Evolutionary conservation across 2,888 invertebrate genomes (phyloP), one percentile per base, ranked within the genome.

Genomic region (Folsomia manolachei): DNA sequence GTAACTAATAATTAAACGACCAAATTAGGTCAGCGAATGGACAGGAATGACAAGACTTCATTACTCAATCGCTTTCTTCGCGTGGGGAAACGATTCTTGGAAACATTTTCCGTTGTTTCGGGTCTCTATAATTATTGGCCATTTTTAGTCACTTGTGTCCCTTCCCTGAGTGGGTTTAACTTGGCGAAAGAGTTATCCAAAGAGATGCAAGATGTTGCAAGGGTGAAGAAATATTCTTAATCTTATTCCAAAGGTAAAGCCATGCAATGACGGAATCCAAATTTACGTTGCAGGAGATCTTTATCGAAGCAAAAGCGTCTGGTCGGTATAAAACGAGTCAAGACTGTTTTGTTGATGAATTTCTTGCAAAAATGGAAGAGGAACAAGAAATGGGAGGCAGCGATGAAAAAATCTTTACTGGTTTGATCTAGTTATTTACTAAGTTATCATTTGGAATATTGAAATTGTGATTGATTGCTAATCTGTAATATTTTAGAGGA

Each of bases 351-450:
- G n/a, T 71, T 24, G 71, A 71, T 19, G 65, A 11, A 2, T 71
- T 71, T 61, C 51, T 65, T 24, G 9, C 23, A n/a, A 53, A 66
- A 23, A 66, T 71, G 2, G 71, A 71, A 4, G 27, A 71, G 11
- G 51, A 2, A 1, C 2, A 62, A 14, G 14, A 39, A 39, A 39
- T 9, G 39, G 14, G 39, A 4, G 39, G 14, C 14, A 14, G 39
- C 4, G 39, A 39, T 4, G 39, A 39, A 39, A 39, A 14, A 39
- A 9, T 39, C 39, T 39, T 39, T 14, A 39, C 39, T 9, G 39
- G 39, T 14, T 9, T 39, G 39, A 39, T 9, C n/a, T n/a, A n/a
- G n/a, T n/a, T n/a, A n/a, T n/a, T 39, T 39, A 39, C 39, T n/a
- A 39, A 39, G 14, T 39, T 9, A 39, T 14, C 4, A 39, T 9